A percentile compares a stretch with the other conserved stretches of the same genome.
These are phyloP conservation scores for Alectura lathami DNA, from an alignment of 2,113 vertebrate genomes.

Conservation along the genomic window DNA sequence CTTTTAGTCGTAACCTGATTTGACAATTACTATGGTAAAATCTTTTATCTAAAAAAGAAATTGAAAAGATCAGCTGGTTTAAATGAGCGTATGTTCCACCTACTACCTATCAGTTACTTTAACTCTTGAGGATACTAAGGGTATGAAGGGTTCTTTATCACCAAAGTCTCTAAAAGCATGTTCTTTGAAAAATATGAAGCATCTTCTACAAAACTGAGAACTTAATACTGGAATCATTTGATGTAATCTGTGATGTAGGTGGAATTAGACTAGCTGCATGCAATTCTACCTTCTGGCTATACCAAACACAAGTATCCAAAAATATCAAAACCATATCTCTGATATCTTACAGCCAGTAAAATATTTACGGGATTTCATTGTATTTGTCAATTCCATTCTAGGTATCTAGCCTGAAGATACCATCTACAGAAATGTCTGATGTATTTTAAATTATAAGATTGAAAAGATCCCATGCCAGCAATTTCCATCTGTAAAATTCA, in stretches of 20 bases:
- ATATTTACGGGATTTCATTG: background rate
- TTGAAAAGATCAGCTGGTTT: background rate
- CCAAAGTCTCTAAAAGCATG: background rate
- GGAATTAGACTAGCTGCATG: background rate
- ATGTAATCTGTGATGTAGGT: background rate
- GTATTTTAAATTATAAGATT: background rate
- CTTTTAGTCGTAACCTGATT: background rate
- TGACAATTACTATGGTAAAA: background rate
- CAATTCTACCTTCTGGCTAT: background rate
- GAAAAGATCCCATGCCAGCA: background rate
- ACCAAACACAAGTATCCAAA: background rate
- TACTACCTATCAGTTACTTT: background rate
- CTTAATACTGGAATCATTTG: background rate
- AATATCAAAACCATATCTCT: background rate
- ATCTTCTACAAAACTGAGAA: background rate
- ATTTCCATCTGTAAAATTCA: slow-evolving; percentile 34
- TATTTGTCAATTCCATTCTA: background rate
- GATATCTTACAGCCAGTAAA: background rate
- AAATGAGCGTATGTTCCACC: background rate
- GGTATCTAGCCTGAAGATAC: background rate
- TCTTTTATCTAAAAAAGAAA: background rate
- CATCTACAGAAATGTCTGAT: background rate
- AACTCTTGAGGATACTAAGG: background rate
- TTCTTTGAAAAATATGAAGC: background rate
- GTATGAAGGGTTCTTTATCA: background rate